These are phyloP conservation scores for Morinoia aosen DNA, from an alignment of 2,888 invertebrate genomes.

Conservation along the genomic window DNA sequence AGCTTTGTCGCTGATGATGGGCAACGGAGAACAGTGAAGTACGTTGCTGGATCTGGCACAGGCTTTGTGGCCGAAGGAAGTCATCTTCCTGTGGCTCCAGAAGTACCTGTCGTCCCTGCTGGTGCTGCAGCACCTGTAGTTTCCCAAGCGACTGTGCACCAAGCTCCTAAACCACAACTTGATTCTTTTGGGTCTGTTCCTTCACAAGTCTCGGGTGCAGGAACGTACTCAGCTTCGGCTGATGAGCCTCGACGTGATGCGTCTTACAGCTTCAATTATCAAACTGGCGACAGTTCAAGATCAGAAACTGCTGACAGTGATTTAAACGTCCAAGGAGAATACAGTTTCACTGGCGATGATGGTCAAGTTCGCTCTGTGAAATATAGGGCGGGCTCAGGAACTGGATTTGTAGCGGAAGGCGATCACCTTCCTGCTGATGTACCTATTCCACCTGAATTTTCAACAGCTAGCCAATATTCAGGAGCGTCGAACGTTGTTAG, in stretches of 20 bases:
- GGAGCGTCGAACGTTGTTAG: background rate
- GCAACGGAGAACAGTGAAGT: slow-evolving; percentile 61
- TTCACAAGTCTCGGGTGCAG: no score
- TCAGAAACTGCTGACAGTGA: slow-evolving; percentile 65
- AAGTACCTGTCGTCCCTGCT: slow-evolving; percentile 51
- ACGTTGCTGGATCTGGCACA: slow-evolving; percentile 64
- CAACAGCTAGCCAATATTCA: background rate
- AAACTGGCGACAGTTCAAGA: slow-evolving; percentile 63
- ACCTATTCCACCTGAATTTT: background rate
- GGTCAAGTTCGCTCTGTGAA: slow-evolving; percentile 82
- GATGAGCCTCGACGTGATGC: background rate
- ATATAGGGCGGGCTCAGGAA: slow-evolving; percentile 66
- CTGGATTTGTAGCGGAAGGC: slow-evolving; percentile 66
- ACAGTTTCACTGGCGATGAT: slow-evolving; percentile 68
- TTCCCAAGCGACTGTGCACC: background rate
- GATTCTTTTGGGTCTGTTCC: no score
- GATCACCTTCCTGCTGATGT: slow-evolving; percentile 59
- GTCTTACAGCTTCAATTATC: slow-evolving; percentile 64
- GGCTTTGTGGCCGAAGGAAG: slow-evolving; percentile 65
- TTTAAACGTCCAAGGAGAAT: slow-evolving; percentile 64
- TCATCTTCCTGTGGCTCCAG: slow-evolving; percentile 62
- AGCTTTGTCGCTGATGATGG: slow-evolving; percentile 68
- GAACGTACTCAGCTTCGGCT: no score
- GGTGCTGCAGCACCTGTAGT: background rate
- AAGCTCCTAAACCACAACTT: background rate